phyloP scores from a whole-genome alignment of 1,140 invertebrate species.

The Conus betulinus region DNA sequence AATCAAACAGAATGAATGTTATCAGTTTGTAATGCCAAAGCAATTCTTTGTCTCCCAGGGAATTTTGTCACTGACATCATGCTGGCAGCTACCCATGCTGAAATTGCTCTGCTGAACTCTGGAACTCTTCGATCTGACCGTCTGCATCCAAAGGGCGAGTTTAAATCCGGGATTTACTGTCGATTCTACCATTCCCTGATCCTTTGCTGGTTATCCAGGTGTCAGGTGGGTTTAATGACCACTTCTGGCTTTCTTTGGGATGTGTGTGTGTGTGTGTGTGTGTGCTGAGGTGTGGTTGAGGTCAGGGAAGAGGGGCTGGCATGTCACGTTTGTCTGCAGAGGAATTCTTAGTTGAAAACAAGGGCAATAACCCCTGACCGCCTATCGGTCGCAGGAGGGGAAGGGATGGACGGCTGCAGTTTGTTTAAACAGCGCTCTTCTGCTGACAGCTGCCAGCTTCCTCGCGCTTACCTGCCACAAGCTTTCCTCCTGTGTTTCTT shows the following conservation, averaged over 20 bases:
- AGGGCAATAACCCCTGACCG: too few relatives aligned
- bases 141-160: conserved; percentile 85
- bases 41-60: conserved; percentile 75
- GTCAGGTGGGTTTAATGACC: conserved; percentile 57
- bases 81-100: conserved; percentile 87
- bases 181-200: conserved; percentile 90
- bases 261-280: too few relatives aligned
- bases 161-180: conserved; percentile 89
- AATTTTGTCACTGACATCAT: conserved; percentile 94
- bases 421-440: too few relatives aligned
- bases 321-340: background rate
- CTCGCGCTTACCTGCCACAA: too few relatives aligned
- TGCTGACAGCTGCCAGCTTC: too few relatives aligned
- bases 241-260: background rate
- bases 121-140: conserved; percentile 89
- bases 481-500: too few relatives aligned
- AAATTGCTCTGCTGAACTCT: conserved; percentile 90
- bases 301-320: background rate
- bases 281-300: too few relatives aligned
- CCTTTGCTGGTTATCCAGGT: conserved; percentile 84
- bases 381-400: too few relatives aligned
- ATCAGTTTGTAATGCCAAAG: too few relatives aligned
- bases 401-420: too few relatives aligned
- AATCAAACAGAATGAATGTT: too few relatives aligned
- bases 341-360: background rate